Evolutionary conservation across 2,888 invertebrate genomes (phyloP), one percentile per base, ranked within the genome.

Genomic region (Harmothoe impar): DNA sequence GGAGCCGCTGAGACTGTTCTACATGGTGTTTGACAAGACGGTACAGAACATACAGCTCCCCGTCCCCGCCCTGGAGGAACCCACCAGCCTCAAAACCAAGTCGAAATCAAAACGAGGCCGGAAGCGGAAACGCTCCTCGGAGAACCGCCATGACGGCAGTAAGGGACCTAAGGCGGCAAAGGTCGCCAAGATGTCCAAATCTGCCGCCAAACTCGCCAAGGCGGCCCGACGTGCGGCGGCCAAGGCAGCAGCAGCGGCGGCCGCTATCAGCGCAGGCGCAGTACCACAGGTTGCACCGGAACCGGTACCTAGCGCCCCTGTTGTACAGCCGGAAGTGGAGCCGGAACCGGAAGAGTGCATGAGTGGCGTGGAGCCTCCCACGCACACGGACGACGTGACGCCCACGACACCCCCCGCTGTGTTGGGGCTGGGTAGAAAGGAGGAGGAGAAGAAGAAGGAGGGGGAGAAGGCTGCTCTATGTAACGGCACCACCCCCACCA

Each of bases 21-120:
- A 90, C 85, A 86, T 90, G 43, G 90, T 90, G 56, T 90, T 62
- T 43, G 90, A 90, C 72, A 17, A 54, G 23, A 54, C 90, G 0
- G 35, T 89, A 15, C 90, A 90, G 54, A 84, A 77, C 52, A 84
- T 90, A 33, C 52, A 54, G 7, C 90, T 90, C 23, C 90, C 90
- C 17, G 56, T 31, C 31, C 90, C 90, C 25, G 31, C 81, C 20
- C 31, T 77, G 31, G 54, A 54, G 23, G 31, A 31, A 31, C 43
- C 51, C 62, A 84, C 81, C 33, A 31, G 54, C 20, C 0, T 33
- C 23, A 33, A 81, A 12, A 81, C 54, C 0, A 68, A 68, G 68
- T 43, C 56, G 0, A 35, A 62, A 15, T 15, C 23, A 35, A 68
- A 68, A 35, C 51, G 90, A 3, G 84, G 84, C 5, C 51, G 90